Conservation (phyloP, 2,113 vertebrate genomes). For the Cavia porcellus region DNA sequence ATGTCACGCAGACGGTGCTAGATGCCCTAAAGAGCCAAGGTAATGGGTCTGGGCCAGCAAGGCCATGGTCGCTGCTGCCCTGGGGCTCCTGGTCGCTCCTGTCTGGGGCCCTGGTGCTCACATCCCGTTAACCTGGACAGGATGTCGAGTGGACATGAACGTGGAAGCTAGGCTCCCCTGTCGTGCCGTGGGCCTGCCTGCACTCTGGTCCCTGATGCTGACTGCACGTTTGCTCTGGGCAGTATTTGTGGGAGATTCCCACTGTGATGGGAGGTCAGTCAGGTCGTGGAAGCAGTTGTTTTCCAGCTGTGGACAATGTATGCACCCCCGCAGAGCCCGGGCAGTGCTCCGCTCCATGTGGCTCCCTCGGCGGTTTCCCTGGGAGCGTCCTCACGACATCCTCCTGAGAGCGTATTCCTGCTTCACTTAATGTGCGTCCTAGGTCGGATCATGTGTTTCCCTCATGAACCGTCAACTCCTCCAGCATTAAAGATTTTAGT, state of each 20-base stretch:
- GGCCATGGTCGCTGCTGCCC: background rate
- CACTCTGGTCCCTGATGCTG: background rate
- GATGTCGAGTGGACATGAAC: too few relatives aligned
- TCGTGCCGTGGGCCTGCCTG: background rate
- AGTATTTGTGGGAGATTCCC: background rate
- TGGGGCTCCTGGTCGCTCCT: too few relatives aligned
- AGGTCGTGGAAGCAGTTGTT: background rate
- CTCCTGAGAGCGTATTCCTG: background rate
- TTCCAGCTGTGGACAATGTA: background rate
- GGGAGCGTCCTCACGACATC: background rate
- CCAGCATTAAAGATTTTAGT: background rate
- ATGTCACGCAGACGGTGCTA: conserved; percentile 91
- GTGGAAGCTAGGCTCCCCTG: too few relatives aligned
- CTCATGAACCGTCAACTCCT: background rate
- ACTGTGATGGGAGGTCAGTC: background rate
- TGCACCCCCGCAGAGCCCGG: too few relatives aligned
- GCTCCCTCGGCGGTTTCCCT: rapidly evolving
- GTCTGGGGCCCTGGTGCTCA: background rate
- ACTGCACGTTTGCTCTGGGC: background rate
- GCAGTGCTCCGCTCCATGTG: background rate
- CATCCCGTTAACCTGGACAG: background rate
- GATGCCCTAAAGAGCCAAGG: conserved; percentile 93
- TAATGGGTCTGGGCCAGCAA: conserved; percentile 79
- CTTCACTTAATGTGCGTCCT: background rate
- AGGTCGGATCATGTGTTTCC: background rate